Base-by-base conservation (phyloP, 2,113 vertebrate genomes). In the Odocoileus virginianus region DNA sequence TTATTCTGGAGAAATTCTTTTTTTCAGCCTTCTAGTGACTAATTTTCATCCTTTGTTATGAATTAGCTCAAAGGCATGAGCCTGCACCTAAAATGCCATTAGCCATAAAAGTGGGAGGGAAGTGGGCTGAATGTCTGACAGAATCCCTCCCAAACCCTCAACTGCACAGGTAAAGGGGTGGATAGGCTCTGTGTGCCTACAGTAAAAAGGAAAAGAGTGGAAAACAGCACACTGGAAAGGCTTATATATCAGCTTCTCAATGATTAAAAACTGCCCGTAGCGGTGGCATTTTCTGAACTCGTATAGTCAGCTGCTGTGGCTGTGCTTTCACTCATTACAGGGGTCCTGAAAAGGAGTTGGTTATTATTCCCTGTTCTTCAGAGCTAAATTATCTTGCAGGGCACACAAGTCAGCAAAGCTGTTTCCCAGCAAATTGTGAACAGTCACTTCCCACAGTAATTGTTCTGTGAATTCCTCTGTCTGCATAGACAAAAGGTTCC, bases 341-440 rank as follows among this genome's bases (percentile, higher is more conserved):
- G 64, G 79, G 40, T 93, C 76, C 55, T 96, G 33, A 85, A 71
- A 95, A 95, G 33, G 5, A 82, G 76, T 90, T 43, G 7, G 43
- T 92, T 87, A 71, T 97, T 95, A 96, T 93, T 74, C 94, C 67
- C 88, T 90, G 36, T 91, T 94, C 85, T 95, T 96, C 57, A 60
- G 74, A 93, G 81, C 81, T 96, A 79, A 96, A 94, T 94, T 94
- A 96, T 87, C 87, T 94, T 71, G 55, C 76, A 71, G 27, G 43
- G 21, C 64, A 58, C 55, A 92, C 28, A 96, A 97, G 87, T 94
- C 89, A 97, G 93, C 86, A 94, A 82, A 12, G 71, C 92, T 97
- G n/a, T 92, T 97, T 95, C 89, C 52, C 11, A 57, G 84, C 81
- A 88, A 78, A 95, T 2, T 94, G 76, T 0, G 13, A 96, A 92